Evolutionary conservation across 2,888 invertebrate genomes (phyloP), one percentile per base, ranked within the genome.

Genomic region (Sesamia inferens): DNA sequence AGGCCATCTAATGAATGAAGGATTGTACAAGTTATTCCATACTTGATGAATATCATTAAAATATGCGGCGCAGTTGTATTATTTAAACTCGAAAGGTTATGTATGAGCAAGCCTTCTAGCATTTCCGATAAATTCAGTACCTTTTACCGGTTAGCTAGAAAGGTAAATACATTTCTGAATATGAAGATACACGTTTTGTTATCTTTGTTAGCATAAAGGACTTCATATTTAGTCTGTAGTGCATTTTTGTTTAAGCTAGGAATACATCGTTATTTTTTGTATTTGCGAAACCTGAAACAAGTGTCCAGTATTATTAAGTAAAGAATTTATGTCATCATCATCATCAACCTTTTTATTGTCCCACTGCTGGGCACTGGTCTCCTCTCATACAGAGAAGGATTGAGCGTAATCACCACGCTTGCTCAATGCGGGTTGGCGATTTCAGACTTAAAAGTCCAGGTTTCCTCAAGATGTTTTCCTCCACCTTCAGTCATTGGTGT

Each of bases 1-100:
- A 83, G 67, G 69, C 58, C 75, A 79, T 74, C 63, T 57, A 61
- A 68, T 61, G 64, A 64, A 68, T 79, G 79, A 78, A 78, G 79
- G 72, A 82, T 74, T 74, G 59, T 74, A 78, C 74, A 78, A 78
- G 78, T 71, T 51, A 74, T 70, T 68, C 65, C 57, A 74, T 69
- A 63, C 58, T 69, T 67, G 81, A 81, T 83, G 63, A 83, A 74
- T 81, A 81, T 81, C 81, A 80, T 75, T 81, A 68, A 68, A 83
- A 83, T 79, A 83, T 78, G 67, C 79, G 13, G 59, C 47, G 68
- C 42, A 58, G 67, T 68, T 68, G 81, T 80, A 80, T 70, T 83
- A 83, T 74, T 79, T 24, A 59, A 55, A 54, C 47, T 61, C 44
- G 16, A 80, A 83, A 83, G 84, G 84, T 83, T 83, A 83, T 65